Evolutionary conservation across 2,797 vertebrate genomes (phyloP), one percentile per base, ranked within the genome.

Genomic region (Threskiornis aethiopicus): DNA sequence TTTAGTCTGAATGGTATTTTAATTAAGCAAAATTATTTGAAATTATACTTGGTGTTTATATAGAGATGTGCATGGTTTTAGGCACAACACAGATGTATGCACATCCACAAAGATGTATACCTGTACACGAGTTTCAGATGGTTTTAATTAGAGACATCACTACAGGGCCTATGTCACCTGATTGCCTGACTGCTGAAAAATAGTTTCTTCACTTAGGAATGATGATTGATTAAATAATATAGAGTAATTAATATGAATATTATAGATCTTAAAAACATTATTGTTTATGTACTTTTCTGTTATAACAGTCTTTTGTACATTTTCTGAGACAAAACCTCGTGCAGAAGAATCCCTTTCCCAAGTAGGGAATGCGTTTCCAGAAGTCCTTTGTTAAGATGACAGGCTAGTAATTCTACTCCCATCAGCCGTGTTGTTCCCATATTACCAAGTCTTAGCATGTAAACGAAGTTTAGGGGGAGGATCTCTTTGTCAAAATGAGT

Each of bases 351-450:
- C n/a, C 55, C 57, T 93, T 96, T 96, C 64, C 90, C 24, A 13
- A 93, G 55, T 33, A 89, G 55, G 37, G 11, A 83, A 76, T 1
- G 8, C 1, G 7, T 90, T 94, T 72, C 59, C 22, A 49, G 44
- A 95, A 89, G 66, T 81, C 49, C 31, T 94, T 96, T 81, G 77
- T 95, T 91, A 83, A 86, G 54, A 51, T 82, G 81, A 67, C 75
- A 83, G 37, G 29, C 29, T 77, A 33, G 75, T 44, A 70, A 95
- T 90, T 77, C 82, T 67, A 85, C 3, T 13, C 17, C 6, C 6
- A 59, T 14, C 41, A 87, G 47, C 5, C 1, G 5, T 67, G 59
- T 61, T 87, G 77, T 91, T 75, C 69, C 61, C 51, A 49, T 79
- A 92, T 83, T 93, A 39, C 42, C 49, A 92, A 88, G 37, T 28